A percentile compares a stretch with the other conserved stretches of the same genome.
Evolutionary conservation across 2,888 invertebrate species (phyloP).

Genomic region (Lottia gigantea): DNA sequence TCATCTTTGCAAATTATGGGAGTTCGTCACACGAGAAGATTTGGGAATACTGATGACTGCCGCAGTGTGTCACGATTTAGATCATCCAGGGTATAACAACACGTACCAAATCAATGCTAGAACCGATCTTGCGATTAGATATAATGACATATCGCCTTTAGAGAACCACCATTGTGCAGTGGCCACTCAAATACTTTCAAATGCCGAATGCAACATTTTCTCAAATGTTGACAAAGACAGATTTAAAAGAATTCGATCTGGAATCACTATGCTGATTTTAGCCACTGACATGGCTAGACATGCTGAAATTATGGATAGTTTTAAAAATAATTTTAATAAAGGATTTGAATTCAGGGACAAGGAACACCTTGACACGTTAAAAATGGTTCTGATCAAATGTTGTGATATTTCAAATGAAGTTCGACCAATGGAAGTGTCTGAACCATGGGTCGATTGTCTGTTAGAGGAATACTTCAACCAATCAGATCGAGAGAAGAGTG

Average conservation of each 20-base stretch:
- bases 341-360: conserved; percentile 63
- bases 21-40: conserved; percentile 61
- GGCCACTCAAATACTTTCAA: conserved; percentile 82
- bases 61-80: conserved; percentile 83
- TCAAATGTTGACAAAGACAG: conserved; percentile 73
- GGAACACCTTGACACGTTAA: conserved; percentile 64
- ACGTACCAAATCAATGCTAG: conserved; percentile 79
- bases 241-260: conserved; percentile 65
- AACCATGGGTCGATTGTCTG: conserved; percentile 69
- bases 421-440: conserved; percentile 68
- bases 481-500: conserved; percentile 68
- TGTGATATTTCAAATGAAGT: conserved; percentile 70
- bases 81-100: conserved; percentile 69
- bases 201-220: conserved; percentile 84
- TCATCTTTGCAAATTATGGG: conserved; percentile 63
- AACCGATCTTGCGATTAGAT: conserved; percentile 83
- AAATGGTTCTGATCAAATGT: conserved; percentile 69
- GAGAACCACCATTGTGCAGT: conserved; percentile 90
- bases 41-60: conserved; percentile 74
- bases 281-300: conserved; percentile 69
- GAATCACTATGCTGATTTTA: conserved; percentile 65
- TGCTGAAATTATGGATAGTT: conserved; percentile 65
- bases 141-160: conserved; percentile 86
- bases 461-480: conserved; percentile 70
- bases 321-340: conserved; percentile 57